These are phyloP conservation scores for Conistra vaccinii DNA, from an alignment of 2,888 invertebrate genomes.

Conservation along the genomic window DNA sequence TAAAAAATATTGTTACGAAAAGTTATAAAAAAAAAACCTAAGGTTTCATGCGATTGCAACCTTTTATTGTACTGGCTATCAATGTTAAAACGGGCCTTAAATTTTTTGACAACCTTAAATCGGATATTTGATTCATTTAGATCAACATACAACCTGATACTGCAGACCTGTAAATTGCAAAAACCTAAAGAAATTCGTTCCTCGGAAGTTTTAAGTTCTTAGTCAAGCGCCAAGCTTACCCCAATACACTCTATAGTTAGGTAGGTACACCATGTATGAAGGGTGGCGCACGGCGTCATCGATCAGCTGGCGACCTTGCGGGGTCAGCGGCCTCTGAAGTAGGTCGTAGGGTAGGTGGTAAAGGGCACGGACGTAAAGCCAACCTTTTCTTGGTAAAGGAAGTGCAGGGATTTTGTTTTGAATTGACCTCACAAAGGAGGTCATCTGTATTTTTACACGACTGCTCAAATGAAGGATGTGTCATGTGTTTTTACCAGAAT, in stretches of 20 bases:
- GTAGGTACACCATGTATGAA: slow-evolving; percentile 15
- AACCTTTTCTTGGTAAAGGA: slow-evolving; percentile 22
- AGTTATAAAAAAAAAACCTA: no score
- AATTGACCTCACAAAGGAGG: not conserved
- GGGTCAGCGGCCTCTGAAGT: slow-evolving; percentile 77
- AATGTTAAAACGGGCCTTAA: no score
- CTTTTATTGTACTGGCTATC: no score
- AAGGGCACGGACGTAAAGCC: slow-evolving; percentile 59
- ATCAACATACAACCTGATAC: no score
- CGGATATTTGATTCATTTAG: not conserved
- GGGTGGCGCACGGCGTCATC: slow-evolving; percentile 72
- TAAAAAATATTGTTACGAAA: no score
- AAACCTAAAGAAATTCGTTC: no score
- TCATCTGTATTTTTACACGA: not conserved
- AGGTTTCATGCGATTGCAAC: no score
- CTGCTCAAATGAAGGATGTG: not conserved
- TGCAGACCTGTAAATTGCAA: no score
- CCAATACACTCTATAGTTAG: not conserved
- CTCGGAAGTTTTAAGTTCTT: no score
- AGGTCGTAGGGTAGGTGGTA: slow-evolving; percentile 69
- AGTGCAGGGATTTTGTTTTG: slow-evolving; percentile 10
- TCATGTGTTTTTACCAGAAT: not conserved
- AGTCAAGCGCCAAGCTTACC: not conserved
- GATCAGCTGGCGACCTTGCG: slow-evolving; percentile 83
- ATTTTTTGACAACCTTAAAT: no score